phyloP scores from a whole-genome alignment of 2,113 vertebrate species.

The Tupaia tana region DNA sequence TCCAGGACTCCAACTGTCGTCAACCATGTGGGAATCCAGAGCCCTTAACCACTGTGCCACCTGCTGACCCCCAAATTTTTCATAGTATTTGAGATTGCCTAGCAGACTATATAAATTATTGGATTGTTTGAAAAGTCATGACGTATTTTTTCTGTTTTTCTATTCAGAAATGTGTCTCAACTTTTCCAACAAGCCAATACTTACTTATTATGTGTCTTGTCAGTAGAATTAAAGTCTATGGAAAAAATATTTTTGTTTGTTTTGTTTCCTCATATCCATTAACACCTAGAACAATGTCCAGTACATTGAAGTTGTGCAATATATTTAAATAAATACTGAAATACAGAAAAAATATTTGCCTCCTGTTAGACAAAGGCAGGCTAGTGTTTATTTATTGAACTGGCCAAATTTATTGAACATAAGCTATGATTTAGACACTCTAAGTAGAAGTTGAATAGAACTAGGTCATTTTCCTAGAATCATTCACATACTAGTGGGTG shows the following conservation, averaged over 20 bases:
- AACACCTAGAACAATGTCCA: neutral
- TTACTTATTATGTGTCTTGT: neutral
- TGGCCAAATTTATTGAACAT: neutral
- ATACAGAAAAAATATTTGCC: neutral
- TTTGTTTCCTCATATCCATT: neutral
- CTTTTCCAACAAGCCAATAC: too few species aligned
- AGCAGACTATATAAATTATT: neutral
- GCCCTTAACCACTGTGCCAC: too few species aligned
- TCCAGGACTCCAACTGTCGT: too few species aligned
- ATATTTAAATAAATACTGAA: neutral
- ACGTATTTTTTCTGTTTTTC: too few species aligned
- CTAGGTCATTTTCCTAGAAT: neutral
- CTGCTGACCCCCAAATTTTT: too few species aligned
- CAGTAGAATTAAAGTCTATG: neutral
- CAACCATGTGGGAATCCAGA: too few species aligned
- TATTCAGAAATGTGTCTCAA: too few species aligned
- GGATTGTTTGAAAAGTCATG: too few species aligned
- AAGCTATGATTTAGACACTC: neutral
- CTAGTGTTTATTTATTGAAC: neutral
- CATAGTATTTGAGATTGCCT: neutral
- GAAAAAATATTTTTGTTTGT: neutral
- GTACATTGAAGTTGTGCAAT: neutral
- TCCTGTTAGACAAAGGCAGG: neutral
- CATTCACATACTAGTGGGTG: neutral
- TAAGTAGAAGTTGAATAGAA: neutral